phyloP scores from a whole-genome alignment of 2,888 invertebrate genomes.

The Phaedon cochleariae region DNA sequence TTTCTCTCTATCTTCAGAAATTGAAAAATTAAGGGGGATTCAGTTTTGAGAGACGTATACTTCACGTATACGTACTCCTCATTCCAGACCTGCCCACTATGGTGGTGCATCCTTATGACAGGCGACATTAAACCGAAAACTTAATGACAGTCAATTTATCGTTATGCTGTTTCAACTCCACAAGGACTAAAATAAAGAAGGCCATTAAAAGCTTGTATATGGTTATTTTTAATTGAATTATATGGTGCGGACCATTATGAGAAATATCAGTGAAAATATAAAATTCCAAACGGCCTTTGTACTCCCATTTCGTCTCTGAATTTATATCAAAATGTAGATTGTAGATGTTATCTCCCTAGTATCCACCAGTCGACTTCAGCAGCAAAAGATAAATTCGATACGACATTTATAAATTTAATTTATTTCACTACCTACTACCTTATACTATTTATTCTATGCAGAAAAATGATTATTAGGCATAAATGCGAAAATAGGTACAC shows the following conservation, averaged over 20 bases:
- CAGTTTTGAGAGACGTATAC: too few relatives aligned
- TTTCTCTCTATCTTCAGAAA: too few relatives aligned
- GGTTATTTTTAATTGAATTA: constrained; percentile 36
- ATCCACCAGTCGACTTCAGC: neutral
- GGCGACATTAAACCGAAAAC: constrained; percentile 42
- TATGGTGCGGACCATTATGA: constrained; percentile 20
- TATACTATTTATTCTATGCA: too few relatives aligned
- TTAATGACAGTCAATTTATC: constrained; percentile 40
- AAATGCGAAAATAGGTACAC: too few relatives aligned
- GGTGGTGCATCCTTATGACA: constrained; percentile 40
- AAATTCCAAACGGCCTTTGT: constrained; percentile 29
- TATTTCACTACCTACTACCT: too few relatives aligned
- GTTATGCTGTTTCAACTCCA: constrained; percentile 36
- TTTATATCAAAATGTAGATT: neutral
- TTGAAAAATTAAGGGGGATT: too few relatives aligned
- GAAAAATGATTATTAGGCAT: too few relatives aligned
- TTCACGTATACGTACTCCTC: neutral
- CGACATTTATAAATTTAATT: too few relatives aligned
- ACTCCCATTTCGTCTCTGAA: neutral
- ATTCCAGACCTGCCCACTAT: constrained; percentile 15
- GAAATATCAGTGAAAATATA: constrained; percentile 30
- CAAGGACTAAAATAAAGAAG: constrained; percentile 32
- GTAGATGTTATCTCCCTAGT: neutral
- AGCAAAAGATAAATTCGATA: neutral
- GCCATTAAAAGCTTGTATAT: constrained; percentile 35